Conservation (phyloP, 2,113 vertebrate species). For the Pelobates fuscus region DNA sequence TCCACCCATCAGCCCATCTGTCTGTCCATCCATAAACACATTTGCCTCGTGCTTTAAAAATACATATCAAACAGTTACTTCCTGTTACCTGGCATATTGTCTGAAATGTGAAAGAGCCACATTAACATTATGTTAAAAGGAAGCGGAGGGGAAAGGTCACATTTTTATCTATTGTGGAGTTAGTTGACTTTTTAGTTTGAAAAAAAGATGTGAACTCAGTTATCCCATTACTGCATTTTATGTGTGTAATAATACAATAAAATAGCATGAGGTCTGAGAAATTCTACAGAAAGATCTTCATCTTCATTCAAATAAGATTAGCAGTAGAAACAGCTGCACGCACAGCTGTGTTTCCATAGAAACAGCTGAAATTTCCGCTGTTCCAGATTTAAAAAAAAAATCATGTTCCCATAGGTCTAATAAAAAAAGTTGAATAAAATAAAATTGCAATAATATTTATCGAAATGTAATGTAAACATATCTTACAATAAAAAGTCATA, state of each 20-base stretch:
- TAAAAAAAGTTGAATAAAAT: too few species aligned
- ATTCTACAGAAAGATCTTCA: slow-evolving; percentile 16
- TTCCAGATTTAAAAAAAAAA: slow-evolving; percentile 27
- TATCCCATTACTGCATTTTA: background rate
- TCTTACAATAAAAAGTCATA: background rate
- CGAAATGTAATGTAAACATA: slow-evolving; percentile 37
- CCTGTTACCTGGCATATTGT: too few species aligned
- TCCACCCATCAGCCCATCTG: too few species aligned
- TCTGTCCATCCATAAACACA: too few species aligned
- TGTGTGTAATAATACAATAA: slow-evolving; percentile 4
- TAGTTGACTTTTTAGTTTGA: slow-evolving; percentile 8
- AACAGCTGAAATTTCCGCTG: slow-evolving; percentile 54
- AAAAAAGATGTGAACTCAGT: background rate
- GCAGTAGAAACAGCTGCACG: slow-evolving; percentile 58
- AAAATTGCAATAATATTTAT: background rate
- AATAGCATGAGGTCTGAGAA: slow-evolving; percentile 27
- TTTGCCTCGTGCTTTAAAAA: too few species aligned
- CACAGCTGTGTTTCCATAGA: slow-evolving; percentile 64
- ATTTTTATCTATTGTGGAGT: background rate
- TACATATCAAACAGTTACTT: too few species aligned
- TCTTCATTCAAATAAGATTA: slow-evolving; percentile 55
- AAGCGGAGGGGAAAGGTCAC: background rate
- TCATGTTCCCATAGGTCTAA: slow-evolving; percentile 26
- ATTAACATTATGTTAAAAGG: background rate
- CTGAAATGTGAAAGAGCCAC: too few species aligned